Conservation (phyloP, 1,140 invertebrate species). For the Pogonognathellus flavescens region DNA sequence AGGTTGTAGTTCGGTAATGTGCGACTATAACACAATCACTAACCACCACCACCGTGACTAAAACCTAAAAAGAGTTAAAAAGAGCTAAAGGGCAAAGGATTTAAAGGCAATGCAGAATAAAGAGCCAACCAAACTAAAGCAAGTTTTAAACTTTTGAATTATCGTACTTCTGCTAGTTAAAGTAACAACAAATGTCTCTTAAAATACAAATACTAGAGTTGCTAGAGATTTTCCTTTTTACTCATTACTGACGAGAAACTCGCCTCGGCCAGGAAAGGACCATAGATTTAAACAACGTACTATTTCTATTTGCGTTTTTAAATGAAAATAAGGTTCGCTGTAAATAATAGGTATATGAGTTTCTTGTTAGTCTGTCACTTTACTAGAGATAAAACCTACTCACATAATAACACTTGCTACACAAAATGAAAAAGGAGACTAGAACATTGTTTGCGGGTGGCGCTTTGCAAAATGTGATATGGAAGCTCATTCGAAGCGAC, state of each 20-base stretch:
- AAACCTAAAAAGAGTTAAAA: constrained; percentile 34
- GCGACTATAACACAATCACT: no score
- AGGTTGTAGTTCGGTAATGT: no score
- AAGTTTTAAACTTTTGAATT: no score
- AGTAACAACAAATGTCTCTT: background rate
- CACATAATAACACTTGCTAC: background rate
- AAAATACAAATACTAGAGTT: background rate
- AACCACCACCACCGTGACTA: background rate
- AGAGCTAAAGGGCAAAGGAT: constrained; percentile 48
- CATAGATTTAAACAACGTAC: no score
- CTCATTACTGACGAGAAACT: background rate
- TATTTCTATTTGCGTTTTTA: background rate
- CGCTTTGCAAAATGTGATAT: background rate
- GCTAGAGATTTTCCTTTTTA: background rate
- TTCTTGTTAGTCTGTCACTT: constrained; percentile 27
- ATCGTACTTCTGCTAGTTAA: no score
- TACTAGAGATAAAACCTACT: background rate
- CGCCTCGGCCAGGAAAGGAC: no score
- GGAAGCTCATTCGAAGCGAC: background rate
- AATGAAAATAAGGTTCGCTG: background rate
- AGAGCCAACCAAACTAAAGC: constrained; percentile 9
- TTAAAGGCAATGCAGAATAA: constrained; percentile 34
- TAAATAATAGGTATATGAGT: background rate
- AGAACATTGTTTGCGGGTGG: background rate
- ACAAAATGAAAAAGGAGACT: background rate